phyloP scores from a whole-genome alignment of 2,113 vertebrate genomes.

The Cnemophilus loriae region DNA sequence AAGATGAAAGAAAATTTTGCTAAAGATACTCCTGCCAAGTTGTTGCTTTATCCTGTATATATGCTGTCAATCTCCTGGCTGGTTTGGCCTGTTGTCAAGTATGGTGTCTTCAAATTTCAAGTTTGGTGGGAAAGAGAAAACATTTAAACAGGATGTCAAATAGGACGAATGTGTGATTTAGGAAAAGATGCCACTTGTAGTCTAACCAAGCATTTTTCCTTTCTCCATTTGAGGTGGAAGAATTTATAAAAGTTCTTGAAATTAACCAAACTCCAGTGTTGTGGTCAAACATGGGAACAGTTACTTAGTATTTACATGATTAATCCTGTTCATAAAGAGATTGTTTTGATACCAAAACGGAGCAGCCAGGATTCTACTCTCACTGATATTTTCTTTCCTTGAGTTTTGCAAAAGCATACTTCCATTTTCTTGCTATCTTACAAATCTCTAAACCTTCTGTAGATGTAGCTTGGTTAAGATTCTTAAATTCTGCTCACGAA shows the following conservation, averaged over 20 bases:
- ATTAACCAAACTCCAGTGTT: neutral
- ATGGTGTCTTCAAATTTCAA: neutral
- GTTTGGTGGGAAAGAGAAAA: neutral
- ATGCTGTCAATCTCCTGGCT: neutral
- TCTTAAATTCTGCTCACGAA: neutral
- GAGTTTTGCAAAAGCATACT: neutral
- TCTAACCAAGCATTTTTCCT: neutral
- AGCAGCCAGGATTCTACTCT: neutral
- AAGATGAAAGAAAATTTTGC: neutral
- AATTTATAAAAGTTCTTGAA: neutral
- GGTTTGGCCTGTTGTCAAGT: neutral
- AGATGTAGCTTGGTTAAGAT: neutral
- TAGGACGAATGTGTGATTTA: neutral
- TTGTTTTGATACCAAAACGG: neutral
- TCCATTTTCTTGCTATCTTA: neutral
- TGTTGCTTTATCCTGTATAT: neutral
- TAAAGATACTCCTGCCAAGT: neutral
- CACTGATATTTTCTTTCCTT: neutral
- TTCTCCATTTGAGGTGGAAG: neutral
- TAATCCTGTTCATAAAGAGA: neutral
- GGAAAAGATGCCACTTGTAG: neutral
- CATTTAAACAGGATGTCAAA: neutral
- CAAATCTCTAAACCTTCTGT: neutral
- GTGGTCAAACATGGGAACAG: neutral
- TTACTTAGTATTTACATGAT: neutral